Conservation (phyloP, 1,140 invertebrate species). For the Helicoverpa armigera region DNA sequence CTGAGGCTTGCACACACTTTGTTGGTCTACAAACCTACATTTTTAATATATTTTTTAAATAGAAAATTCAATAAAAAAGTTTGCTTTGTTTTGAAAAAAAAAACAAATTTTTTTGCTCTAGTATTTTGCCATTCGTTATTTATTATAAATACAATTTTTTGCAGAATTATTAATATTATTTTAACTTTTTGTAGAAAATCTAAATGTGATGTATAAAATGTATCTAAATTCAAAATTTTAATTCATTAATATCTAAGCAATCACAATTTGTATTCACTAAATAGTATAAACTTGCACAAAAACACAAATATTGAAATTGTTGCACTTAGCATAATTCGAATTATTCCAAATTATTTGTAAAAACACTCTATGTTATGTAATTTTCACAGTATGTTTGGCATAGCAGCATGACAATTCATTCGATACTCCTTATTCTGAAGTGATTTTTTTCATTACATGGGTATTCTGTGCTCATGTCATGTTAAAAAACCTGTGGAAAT, state of each 20-base stretch:
- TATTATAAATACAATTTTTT: too few relatives aligned
- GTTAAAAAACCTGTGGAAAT: neutral
- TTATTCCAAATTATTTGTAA: conserved; percentile 32
- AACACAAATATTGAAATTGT: neutral
- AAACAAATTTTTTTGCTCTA: too few relatives aligned
- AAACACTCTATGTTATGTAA: conserved; percentile 30
- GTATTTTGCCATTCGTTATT: too few relatives aligned
- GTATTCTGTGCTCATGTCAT: neutral
- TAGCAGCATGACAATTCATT: conserved; percentile 34
- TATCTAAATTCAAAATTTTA: neutral
- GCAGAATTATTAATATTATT: too few relatives aligned
- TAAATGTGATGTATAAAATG: too few relatives aligned
- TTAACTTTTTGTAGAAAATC: too few relatives aligned
- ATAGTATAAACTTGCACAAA: neutral
- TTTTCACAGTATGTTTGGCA: conserved; percentile 22
- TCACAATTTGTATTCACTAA: neutral
- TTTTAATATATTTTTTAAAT: too few relatives aligned
- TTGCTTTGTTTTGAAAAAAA: too few relatives aligned
- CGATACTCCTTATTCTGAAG: conserved; percentile 18
- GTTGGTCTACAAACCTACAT: too few relatives aligned
- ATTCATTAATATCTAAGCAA: neutral
- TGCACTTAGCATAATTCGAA: neutral
- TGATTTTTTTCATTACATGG: neutral
- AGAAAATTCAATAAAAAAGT: too few relatives aligned
- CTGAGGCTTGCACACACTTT: neutral